These are phyloP conservation scores for Tubiluchus corallicola DNA, from an alignment of 2,888 invertebrate species.

Conservation along the genomic window DNA sequence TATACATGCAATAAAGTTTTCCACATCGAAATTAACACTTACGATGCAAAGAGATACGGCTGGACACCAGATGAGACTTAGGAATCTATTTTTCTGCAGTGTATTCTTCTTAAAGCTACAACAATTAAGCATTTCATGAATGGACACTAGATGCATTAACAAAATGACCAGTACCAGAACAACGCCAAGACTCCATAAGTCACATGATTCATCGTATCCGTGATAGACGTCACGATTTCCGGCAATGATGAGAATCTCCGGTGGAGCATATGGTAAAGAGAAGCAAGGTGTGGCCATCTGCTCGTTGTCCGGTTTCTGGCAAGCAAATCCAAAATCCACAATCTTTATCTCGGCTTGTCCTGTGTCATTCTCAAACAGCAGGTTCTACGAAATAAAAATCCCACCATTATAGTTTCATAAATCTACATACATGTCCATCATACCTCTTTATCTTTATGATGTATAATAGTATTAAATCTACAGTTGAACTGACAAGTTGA, in stretches of 20 bases:
- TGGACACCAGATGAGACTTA: no score
- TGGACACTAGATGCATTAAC: not conserved
- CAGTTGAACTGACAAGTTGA: no score
- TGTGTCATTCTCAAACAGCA: slow-evolving; percentile 42
- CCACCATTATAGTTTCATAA: no score
- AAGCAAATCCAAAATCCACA: slow-evolving; percentile 89
- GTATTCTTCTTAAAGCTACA: no score
- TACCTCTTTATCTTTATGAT: no score
- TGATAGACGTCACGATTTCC: slow-evolving; percentile 31
- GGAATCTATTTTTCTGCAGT: no score
- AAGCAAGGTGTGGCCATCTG: slow-evolving; percentile 68
- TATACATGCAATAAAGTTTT: not conserved
- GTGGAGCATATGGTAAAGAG: slow-evolving; percentile 83
- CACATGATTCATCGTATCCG: slow-evolving; percentile 71
- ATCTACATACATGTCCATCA: no score
- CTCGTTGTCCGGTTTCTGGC: slow-evolving; percentile 44
- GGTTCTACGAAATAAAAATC: slow-evolving; percentile 42
- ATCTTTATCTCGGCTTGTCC: slow-evolving; percentile 53
- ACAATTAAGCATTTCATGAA: slow-evolving; percentile 10
- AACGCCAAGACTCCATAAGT: slow-evolving; percentile 88
- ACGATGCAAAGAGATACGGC: slow-evolving; percentile 4
- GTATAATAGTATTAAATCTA: no score
- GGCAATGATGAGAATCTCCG: slow-evolving; percentile 51
- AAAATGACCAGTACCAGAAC: slow-evolving; percentile 55
- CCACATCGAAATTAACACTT: not conserved